phyloP scores from a whole-genome alignment of 2,888 invertebrate genomes.

The Cerceris ruficornis region DNA sequence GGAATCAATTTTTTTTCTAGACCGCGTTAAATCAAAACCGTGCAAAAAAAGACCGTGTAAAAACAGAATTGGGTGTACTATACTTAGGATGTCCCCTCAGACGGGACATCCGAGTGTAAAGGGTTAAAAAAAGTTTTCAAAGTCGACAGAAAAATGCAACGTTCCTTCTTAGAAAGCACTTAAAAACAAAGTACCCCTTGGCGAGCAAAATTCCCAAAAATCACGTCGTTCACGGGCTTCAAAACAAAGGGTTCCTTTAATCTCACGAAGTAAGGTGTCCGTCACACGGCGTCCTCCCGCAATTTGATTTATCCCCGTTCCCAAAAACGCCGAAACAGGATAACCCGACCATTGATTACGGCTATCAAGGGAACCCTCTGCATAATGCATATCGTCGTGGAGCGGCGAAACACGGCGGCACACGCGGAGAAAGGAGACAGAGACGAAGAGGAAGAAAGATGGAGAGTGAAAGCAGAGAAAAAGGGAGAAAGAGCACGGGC shows the following conservation, averaged over 20 bases:
- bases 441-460: background rate
- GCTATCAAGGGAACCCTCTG: constrained; percentile 62
- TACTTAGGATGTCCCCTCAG: no score
- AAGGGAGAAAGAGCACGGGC: background rate
- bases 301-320: constrained; percentile 11
- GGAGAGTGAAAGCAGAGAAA: background rate
- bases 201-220: background rate
- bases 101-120: no score
- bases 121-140: no score
- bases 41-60: no score
- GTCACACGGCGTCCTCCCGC: background rate
- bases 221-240: background rate
- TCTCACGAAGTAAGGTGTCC: no score
- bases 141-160: no score
- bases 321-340: constrained; percentile 14
- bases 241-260: no score
- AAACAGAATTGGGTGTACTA: no score
- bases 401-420: background rate
- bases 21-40: no score
- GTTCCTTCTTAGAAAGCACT: no score
- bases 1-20: no score
- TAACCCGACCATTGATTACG: constrained; percentile 55
- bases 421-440: background rate
- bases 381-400: constrained; percentile 65
- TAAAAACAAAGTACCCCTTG: no score